These are phyloP conservation scores for Euthynnus affinis DNA, from an alignment of 2,797 vertebrate species.

Conservation along the genomic window DNA sequence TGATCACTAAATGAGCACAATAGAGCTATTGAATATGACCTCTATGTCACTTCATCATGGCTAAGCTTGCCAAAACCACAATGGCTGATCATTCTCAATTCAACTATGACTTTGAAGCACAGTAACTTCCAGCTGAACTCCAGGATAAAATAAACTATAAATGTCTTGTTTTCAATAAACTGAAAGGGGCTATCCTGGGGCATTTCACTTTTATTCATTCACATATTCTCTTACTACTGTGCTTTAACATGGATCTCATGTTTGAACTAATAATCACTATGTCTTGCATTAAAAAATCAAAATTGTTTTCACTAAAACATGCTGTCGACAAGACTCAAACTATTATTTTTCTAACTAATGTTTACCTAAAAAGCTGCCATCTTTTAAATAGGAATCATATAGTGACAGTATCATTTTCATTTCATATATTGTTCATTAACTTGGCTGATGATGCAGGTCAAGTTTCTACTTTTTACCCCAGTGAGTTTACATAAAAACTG, in stretches of 20 bases:
- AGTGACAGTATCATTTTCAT: background rate
- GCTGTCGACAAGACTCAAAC: background rate
- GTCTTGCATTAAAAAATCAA: slow-evolving; percentile 4
- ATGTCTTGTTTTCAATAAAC: background rate
- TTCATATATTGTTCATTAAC: background rate
- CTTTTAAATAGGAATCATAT: background rate
- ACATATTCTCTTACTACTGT: too few species aligned
- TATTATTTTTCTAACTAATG: background rate
- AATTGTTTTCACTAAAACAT: background rate
- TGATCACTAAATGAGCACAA: slow-evolving; percentile 30
- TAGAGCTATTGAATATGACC: slow-evolving; percentile 24
- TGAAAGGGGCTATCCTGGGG: slow-evolving; percentile 4
- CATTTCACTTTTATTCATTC: background rate
- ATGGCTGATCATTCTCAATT: slow-evolving; percentile 19
- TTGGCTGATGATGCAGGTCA: slow-evolving; percentile 6
- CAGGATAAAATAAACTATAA: slow-evolving; percentile 13
- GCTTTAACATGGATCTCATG: background rate
- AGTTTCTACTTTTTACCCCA: background rate
- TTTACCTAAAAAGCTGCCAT: background rate
- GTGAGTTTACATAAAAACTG: slow-evolving; percentile 8
- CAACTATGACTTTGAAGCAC: background rate
- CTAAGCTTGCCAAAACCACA: slow-evolving; percentile 32
- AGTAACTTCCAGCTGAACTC: background rate
- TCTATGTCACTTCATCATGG: slow-evolving; percentile 18
- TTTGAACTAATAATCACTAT: slow-evolving; percentile 8